Base-by-base conservation (phyloP, 1,140 invertebrate species). In the Solenopsis invicta region DNA sequence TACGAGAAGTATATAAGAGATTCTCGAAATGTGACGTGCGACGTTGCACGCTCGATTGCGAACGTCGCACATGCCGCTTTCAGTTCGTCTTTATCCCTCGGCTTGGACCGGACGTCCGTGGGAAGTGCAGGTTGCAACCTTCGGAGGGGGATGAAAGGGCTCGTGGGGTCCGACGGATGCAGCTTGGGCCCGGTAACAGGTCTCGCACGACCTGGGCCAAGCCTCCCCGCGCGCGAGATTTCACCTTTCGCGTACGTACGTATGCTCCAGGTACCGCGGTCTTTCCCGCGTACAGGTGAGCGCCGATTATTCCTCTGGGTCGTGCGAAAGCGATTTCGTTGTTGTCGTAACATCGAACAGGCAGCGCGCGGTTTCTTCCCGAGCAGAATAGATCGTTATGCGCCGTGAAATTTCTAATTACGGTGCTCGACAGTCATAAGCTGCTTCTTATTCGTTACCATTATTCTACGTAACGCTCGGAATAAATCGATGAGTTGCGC, bases 251-350 rank as follows among this genome's bases (percentile, higher is more conserved):
- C 75, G 54, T 64, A 50, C 29, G 13, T 85, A 87, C 37, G 54
- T 64, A 37, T 37, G 52, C 84, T 87, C 72, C 62, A 85, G 72
- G 76, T 88, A 82, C 64, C 85, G 77, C 64, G 66, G 85, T 64
- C 71, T 78, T 89, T 89, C 90, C 90, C 89, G 90, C 81, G 85
- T 78, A 93, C 92, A 92, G 92, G 92, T 93, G 93, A 90, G 76
- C 90, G 82, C 75, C 77, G 92, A 89, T 91, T 89, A 92, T 92
- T 78, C 81, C 88, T 77, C 86, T 81, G 90, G 89, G 90, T 93
- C 92, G 92, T 93, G 92, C 92, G 93, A 93, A 93, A 93, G 93
- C 92, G 92, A 93, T 91, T 93, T 87, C 89, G 87, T 89, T 81
- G 85, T 74, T 80, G 86, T 76, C 76, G 88, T 86, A 89, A 82